Percentiles rank a stretch among this genome's conserved stretches.
phyloP scores from a whole-genome alignment of 2,113 vertebrate species.

The Grammomys dolichurus region DNA sequence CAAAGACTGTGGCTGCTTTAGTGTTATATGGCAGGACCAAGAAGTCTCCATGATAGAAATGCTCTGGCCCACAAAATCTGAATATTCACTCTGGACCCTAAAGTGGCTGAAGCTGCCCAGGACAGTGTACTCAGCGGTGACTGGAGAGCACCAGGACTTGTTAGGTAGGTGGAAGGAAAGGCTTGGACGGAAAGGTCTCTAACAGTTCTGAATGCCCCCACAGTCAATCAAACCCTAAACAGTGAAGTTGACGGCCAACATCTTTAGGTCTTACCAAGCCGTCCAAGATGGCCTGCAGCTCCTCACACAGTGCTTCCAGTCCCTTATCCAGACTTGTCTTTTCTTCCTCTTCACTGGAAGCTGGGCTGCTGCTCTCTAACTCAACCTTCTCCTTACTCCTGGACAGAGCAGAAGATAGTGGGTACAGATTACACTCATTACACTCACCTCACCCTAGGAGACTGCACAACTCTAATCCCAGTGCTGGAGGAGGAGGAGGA shows the following conservation, averaged over 20 bases:
- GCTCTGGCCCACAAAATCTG: neutral
- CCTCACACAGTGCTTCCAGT: conserved; percentile 89
- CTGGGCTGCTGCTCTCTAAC: conserved; percentile 72
- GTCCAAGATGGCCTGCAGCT: conserved; percentile 88
- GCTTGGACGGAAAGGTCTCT: rapidly evolving
- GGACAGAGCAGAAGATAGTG: neutral
- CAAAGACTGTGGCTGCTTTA: neutral
- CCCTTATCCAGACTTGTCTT: conserved; percentile 78
- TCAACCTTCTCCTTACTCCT: conserved; percentile 86
- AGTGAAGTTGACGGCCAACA: rapidly evolving
- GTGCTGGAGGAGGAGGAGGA: neutral
- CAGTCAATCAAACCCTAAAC: rapidly evolving
- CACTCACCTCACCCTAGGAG: neutral
- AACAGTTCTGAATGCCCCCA: rapidly evolving
- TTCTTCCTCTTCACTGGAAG: conserved; percentile 49
- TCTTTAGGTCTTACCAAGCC: conserved; percentile 88
- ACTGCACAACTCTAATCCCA: neutral
- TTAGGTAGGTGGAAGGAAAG: neutral
- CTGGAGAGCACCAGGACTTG: neutral
- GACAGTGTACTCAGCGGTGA: neutral
- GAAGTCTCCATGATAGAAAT: neutral
- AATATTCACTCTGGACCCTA: neutral
- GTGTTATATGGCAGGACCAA: neutral
- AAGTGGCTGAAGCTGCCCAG: neutral
- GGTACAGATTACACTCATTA: neutral